These are phyloP conservation scores for Dasyprocta punctata DNA, from an alignment of 2,113 vertebrate species.

Conservation along the genomic window DNA sequence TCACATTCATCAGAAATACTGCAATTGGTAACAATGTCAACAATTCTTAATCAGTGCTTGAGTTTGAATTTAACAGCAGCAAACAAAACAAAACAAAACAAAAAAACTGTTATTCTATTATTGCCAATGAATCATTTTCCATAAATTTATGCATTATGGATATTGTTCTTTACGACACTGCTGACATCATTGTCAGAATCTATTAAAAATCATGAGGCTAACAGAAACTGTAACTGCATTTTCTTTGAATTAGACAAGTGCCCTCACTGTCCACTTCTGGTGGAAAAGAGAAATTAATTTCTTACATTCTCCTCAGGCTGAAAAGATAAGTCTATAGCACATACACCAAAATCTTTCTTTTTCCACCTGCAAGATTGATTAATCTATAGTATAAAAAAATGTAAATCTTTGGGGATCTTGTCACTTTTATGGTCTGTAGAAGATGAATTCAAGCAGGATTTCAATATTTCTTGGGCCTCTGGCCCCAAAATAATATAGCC, in stretches of 20 bases:
- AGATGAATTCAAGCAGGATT: slow-evolving; percentile 81
- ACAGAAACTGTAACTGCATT: slow-evolving; percentile 36
- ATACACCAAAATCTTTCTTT: slow-evolving; percentile 61
- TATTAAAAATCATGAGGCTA: slow-evolving; percentile 35
- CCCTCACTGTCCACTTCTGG: slow-evolving; percentile 45
- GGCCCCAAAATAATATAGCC: slow-evolving; percentile 77
- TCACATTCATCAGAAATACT: slow-evolving; percentile 49
- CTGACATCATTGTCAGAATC: slow-evolving; percentile 51
- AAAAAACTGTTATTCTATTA: background rate
- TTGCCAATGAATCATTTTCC: slow-evolving; percentile 39
- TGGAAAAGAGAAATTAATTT: slow-evolving; percentile 77
- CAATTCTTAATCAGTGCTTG: background rate
- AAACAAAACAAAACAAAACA: background rate
- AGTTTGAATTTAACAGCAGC: background rate
- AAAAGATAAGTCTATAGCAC: slow-evolving; percentile 58
- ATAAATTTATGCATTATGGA: background rate
- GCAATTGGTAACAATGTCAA: background rate
- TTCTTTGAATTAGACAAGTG: slow-evolving; percentile 66
- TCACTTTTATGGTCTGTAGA: slow-evolving; percentile 75
- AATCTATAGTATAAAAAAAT: slow-evolving; percentile 78
- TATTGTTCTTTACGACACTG: slow-evolving; percentile 31
- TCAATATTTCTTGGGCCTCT: slow-evolving; percentile 76
- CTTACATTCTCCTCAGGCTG: slow-evolving; percentile 68
- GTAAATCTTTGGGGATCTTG: slow-evolving; percentile 77
- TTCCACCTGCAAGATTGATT: slow-evolving; percentile 80